These are phyloP conservation scores for Luperina nickerlii DNA, from an alignment of 2,888 invertebrate genomes.

Conservation along the genomic window DNA sequence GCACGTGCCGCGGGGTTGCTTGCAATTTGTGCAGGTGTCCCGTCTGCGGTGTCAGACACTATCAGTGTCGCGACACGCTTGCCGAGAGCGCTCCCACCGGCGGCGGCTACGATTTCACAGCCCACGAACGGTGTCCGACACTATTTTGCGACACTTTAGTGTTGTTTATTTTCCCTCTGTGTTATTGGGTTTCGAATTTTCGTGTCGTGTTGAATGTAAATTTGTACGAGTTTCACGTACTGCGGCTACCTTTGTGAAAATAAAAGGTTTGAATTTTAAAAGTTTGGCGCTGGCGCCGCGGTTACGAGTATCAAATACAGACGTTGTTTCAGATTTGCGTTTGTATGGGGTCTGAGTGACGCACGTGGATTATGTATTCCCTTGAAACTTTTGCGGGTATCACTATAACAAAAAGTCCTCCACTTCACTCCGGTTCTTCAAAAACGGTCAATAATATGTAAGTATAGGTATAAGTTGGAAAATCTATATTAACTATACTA, in stretches of 20 bases:
- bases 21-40: conserved; percentile 73
- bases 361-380: too few relatives aligned
- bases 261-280: conserved; percentile 59
- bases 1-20: conserved; percentile 62
- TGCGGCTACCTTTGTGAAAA: conserved; percentile 55
- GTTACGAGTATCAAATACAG: conserved; percentile 31
- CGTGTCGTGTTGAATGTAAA: conserved; percentile 72
- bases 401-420: too few relatives aligned
- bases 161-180: conserved; percentile 73
- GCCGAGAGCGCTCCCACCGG: conserved; percentile 62
- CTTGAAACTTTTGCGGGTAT: not conserved
- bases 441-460: too few relatives aligned
- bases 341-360: conserved; percentile 5
- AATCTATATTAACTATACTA: too few relatives aligned
- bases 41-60: conserved; percentile 72
- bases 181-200: conserved; percentile 73
- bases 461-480: too few relatives aligned
- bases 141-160: conserved; percentile 69
- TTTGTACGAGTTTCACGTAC: conserved; percentile 66
- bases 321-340: conserved; percentile 37
- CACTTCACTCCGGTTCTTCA: too few relatives aligned
- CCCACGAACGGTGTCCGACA: conserved; percentile 61
- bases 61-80: conserved; percentile 69
- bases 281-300: conserved; percentile 21
- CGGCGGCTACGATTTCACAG: conserved; percentile 69